Evolutionary conservation across 2,113 vertebrate genomes (phyloP).

Genomic region (Solea solea): DNA sequence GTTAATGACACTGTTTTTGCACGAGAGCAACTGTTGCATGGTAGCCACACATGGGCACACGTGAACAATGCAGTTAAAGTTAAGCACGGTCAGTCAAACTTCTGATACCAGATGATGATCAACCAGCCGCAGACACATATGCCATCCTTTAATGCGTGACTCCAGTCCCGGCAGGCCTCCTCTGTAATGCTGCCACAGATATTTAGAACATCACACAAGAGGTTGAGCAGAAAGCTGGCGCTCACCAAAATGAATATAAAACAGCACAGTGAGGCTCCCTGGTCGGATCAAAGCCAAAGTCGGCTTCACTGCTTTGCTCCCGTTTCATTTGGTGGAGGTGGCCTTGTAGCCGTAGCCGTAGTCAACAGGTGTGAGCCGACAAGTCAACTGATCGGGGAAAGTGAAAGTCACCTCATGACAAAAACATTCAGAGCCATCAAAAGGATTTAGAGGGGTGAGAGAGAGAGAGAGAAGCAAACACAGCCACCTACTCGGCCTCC

Average conservation of each 20-base stretch:
- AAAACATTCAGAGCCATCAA: constrained; percentile 5
- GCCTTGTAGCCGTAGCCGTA: neutral
- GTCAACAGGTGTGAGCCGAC: constrained; percentile 28
- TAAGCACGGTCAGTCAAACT: too few species aligned
- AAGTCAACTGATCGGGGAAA: constrained; percentile 7
- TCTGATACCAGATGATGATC: too few species aligned
- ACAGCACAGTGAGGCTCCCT: neutral
- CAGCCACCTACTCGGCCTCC: neutral
- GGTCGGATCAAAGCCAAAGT: constrained; percentile 43
- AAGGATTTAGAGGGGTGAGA: neutral
- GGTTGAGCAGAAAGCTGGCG: constrained; percentile 26
- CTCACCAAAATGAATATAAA: constrained; percentile 25
- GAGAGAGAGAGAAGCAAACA: constrained; percentile 1
- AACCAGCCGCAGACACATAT: neutral
- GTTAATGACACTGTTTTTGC: too few species aligned
- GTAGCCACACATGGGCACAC: too few species aligned
- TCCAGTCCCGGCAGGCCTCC: constrained; percentile 41
- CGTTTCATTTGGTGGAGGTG: constrained; percentile 5
- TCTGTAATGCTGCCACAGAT: constrained; percentile 53
- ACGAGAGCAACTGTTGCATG: too few species aligned
- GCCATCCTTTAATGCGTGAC: constrained; percentile 33
- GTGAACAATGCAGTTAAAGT: too few species aligned
- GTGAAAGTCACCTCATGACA: neutral
- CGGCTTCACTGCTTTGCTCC: constrained; percentile 17
- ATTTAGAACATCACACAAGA: constrained; percentile 50